phyloP scores from a whole-genome alignment of 2,888 invertebrate species.

The Caenorhabditis angaria region DNA sequence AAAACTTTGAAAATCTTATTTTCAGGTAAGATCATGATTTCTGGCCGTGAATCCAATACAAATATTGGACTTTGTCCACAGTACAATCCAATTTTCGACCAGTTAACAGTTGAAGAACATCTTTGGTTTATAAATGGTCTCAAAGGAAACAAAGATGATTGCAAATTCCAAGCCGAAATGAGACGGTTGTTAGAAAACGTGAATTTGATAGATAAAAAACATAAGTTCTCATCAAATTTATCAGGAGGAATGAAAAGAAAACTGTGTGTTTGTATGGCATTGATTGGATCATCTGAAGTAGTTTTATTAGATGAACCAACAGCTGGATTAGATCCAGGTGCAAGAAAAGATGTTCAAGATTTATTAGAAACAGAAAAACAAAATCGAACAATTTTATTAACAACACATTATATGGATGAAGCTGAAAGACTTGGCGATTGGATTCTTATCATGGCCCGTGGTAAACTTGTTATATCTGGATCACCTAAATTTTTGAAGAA shows the following conservation, averaged over 20 bases:
- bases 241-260: constrained; percentile 70
- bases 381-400: constrained; percentile 5
- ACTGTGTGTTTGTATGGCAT: constrained; percentile 65
- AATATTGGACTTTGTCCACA: constrained; percentile 67
- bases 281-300: constrained; percentile 57
- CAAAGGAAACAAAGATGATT: constrained; percentile 45
- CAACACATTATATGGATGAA: constrained; percentile 63
- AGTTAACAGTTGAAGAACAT: constrained; percentile 67
- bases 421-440: constrained; percentile 68
- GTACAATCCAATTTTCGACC: constrained; percentile 64
- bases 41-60: constrained; percentile 52
- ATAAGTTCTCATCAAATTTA: constrained; percentile 50
- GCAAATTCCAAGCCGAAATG: constrained; percentile 37
- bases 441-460: constrained; percentile 65
- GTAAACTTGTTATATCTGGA: constrained; percentile 59
- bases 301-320: constrained; percentile 65
- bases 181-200: constrained; percentile 47
- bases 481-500: constrained; percentile 60
- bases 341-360: constrained; percentile 46
- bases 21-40: constrained; percentile 37
- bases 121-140: constrained; percentile 62
- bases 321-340: constrained; percentile 58
- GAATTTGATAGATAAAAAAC: constrained; percentile 47
- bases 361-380: constrained; percentile 51
- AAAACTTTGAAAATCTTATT: too few relatives aligned